Evolutionary conservation across 2,113 vertebrate species (phyloP).

Genomic region (Thalassarche chlororhynchos): DNA sequence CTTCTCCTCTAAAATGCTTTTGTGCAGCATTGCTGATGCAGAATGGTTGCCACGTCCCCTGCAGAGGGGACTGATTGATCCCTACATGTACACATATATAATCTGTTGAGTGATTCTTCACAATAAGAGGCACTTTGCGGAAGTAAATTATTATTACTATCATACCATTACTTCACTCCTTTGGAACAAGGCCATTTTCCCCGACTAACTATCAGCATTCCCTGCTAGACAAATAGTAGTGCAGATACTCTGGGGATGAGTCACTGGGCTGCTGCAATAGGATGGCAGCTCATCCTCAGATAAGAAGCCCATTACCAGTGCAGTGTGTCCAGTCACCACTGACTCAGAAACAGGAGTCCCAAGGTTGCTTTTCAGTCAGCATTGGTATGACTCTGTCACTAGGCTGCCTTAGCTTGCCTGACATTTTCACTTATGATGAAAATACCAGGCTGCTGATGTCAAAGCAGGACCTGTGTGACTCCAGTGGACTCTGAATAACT

Average conservation of each 20-base stretch:
- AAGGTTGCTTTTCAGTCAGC: neutral
- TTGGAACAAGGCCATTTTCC: neutral
- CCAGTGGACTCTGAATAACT: neutral
- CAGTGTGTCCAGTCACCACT: neutral
- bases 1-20: neutral
- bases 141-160: conserved; percentile 40
- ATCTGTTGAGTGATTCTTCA: conserved; percentile 36
- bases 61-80: neutral
- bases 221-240: conserved; percentile 1
- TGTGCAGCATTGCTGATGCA: neutral
- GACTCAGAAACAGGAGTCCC: conserved; percentile 14
- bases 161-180: conserved; percentile 12
- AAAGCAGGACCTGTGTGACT: neutral
- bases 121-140: conserved; percentile 17
- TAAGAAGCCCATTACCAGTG: neutral
- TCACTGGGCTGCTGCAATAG: conserved; percentile 1
- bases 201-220: neutral
- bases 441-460: neutral
- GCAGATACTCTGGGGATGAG: conserved; percentile 8
- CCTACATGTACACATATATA: neutral
- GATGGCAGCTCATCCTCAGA: neutral
- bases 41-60: neutral
- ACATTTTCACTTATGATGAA: neutral
- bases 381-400: neutral
- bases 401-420: neutral